Percentiles rank a stretch among this genome's conserved stretches.
These are phyloP conservation scores for Trichogramma dendrolimi DNA, from an alignment of 2,888 invertebrate genomes.

Conservation along the genomic window DNA sequence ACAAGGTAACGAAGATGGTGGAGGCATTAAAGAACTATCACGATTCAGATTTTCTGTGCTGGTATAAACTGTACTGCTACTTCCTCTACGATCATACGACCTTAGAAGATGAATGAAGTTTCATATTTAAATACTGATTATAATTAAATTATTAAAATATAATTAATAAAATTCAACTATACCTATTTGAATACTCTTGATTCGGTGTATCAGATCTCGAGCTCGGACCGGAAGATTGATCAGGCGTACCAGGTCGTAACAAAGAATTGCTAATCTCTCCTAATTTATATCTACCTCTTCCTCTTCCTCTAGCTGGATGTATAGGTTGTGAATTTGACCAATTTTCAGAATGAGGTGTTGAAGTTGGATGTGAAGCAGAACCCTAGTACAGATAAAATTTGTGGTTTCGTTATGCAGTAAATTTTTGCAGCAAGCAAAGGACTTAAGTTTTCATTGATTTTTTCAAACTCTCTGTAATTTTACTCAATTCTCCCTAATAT, in stretches of 20 bases:
- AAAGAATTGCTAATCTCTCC: conserved; percentile 47
- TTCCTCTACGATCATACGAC: conserved; percentile 48
- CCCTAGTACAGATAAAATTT: conserved; percentile 33
- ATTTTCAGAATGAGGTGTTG: conserved; percentile 44
- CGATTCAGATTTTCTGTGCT: conserved; percentile 49
- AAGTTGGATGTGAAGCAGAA: conserved; percentile 37
- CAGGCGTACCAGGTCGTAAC: conserved; percentile 53
- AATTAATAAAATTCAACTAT: conserved; percentile 13
- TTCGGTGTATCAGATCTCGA: conserved; percentile 51
- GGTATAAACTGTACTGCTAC: conserved; percentile 50
- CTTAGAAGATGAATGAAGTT: conserved; percentile 27
- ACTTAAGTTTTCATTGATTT: too few species aligned
- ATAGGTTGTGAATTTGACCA: conserved; percentile 64
- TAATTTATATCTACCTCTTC: conserved; percentile 60
- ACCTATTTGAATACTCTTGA: conserved; percentile 46
- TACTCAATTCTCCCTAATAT: too few species aligned
- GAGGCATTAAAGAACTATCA: conserved; percentile 43
- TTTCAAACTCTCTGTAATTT: too few species aligned
- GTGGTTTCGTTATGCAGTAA: neutral
- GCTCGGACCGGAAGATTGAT: conserved; percentile 51
- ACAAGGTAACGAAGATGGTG: conserved; percentile 40
- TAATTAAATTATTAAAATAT: neutral
- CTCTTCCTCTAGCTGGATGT: conserved; percentile 57
- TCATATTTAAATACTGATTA: neutral
- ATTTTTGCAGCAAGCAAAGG: too few species aligned